A percentile compares a stretch with the other conserved stretches of the same genome.
Conservation (phyloP, 1,140 invertebrate species). For the Cydia amplana region DNA sequence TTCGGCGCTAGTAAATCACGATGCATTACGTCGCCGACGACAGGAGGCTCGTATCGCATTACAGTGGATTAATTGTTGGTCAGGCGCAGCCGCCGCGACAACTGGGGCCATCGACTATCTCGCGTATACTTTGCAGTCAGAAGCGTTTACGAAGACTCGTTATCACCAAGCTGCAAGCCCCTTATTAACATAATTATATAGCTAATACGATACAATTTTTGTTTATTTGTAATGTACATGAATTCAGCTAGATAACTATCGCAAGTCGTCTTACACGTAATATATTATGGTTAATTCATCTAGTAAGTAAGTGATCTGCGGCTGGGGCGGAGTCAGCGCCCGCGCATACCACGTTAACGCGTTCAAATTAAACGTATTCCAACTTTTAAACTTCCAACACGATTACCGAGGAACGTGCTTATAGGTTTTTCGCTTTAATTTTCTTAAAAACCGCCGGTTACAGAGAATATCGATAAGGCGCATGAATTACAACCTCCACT, state of each 20-base stretch:
- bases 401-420: conserved; percentile 9
- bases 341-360: conserved; percentile 36
- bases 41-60: conserved; percentile 68
- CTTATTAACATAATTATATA: too few species aligned
- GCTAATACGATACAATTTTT: too few species aligned
- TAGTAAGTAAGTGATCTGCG: background rate
- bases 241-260: too few species aligned
- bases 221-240: too few species aligned
- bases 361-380: conserved; percentile 25
- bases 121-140: background rate
- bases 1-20: conserved; percentile 71
- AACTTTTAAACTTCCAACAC: conserved; percentile 6
- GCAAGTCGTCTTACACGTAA: too few species aligned
- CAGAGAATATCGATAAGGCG: conserved; percentile 56
- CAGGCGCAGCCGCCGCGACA: conserved; percentile 51
- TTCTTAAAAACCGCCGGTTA: conserved; percentile 46
- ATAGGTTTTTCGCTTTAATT: conserved; percentile 14
- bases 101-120: conserved; percentile 34
- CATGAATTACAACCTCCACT: conserved; percentile 57
- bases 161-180: too few species aligned
- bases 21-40: conserved; percentile 71
- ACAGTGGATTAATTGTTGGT: conserved; percentile 71
- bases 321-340: conserved; percentile 41
- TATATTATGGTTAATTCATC: too few species aligned
- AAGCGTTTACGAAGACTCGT: background rate